These are phyloP conservation scores for Nephrotoma flavescens DNA, from an alignment of 2,888 invertebrate species.

Conservation along the genomic window DNA sequence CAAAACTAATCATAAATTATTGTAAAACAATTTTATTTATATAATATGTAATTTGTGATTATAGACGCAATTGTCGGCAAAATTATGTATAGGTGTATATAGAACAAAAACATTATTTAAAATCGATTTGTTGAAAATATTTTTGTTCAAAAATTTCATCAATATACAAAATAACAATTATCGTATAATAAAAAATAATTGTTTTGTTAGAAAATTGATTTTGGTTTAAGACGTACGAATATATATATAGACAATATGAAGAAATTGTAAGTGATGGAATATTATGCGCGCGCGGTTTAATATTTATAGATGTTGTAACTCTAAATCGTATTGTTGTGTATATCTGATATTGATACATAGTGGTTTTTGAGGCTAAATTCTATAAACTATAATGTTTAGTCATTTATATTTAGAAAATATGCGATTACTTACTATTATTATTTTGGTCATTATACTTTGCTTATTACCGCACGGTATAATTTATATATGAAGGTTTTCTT, in stretches of 20 bases:
- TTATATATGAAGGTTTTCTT: not conserved
- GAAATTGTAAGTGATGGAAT: not conserved
- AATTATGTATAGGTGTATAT: not conserved
- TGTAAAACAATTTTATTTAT: not conserved
- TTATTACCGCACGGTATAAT: not conserved
- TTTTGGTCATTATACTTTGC: not conserved
- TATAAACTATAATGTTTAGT: not conserved
- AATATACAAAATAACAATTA: not conserved
- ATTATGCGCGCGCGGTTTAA: not conserved
- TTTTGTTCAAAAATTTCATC: not conserved
- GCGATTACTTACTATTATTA: not conserved
- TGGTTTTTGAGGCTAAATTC: not conserved
- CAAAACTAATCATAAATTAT: not conserved
- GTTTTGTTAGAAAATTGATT: not conserved
- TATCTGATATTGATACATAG: not conserved
- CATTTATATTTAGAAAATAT: not conserved
- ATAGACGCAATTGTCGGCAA: not conserved
- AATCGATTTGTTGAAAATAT: not conserved
- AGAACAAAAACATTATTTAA: not conserved
- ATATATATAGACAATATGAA: not conserved
- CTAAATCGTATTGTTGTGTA: not conserved
- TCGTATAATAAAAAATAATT: not conserved
- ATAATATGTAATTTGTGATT: not conserved
- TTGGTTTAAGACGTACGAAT: not conserved
- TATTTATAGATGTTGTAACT: not conserved